A percentile compares a stretch with the other conserved stretches of the same genome.
Evolutionary conservation across 2,888 invertebrate genomes (phyloP).

Genomic region (Tholera decimalis): DNA sequence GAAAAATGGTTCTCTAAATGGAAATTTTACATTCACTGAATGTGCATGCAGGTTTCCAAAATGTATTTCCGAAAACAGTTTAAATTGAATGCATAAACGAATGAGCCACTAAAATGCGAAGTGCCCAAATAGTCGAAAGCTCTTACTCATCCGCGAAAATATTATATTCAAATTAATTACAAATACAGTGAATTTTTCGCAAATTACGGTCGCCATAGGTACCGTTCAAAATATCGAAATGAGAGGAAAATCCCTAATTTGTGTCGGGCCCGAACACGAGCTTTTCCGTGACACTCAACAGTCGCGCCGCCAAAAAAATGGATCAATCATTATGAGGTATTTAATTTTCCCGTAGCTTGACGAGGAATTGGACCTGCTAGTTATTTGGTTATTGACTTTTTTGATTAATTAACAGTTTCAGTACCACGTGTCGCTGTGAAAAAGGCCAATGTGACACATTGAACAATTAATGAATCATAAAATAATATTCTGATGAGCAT

Average conservation of each 20-base stretch:
- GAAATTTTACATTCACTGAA: background rate
- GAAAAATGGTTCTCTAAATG: background rate
- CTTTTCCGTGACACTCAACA: slow-evolving; percentile 35
- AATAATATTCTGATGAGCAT: too few relatives aligned
- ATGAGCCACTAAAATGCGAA: slow-evolving; percentile 7
- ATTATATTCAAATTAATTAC: slow-evolving; percentile 33
- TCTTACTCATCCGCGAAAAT: slow-evolving; percentile 19
- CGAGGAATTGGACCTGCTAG: background rate
- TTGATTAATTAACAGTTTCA: too few relatives aligned
- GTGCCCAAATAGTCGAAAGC: slow-evolving; percentile 16
- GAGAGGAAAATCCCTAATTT: slow-evolving; percentile 46
- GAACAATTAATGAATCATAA: too few relatives aligned
- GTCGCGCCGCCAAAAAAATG: slow-evolving; percentile 42
- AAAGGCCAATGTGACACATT: too few relatives aligned
- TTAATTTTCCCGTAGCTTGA: slow-evolving; percentile 25
- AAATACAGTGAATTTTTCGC: slow-evolving; percentile 16
- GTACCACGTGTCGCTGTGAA: too few relatives aligned
- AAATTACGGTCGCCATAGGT: slow-evolving; percentile 8
- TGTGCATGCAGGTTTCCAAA: too few relatives aligned
- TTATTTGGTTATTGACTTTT: background rate
- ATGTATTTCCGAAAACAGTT: background rate
- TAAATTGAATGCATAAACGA: slow-evolving; percentile 9
- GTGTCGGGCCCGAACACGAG: slow-evolving; percentile 18
- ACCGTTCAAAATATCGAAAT: slow-evolving; percentile 38
- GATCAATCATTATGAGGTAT: slow-evolving; percentile 23